A percentile compares a stretch with the other conserved stretches of the same genome.
Conservation (phyloP, 1,140 invertebrate genomes). For the Chionoecetes opilio region DNA sequence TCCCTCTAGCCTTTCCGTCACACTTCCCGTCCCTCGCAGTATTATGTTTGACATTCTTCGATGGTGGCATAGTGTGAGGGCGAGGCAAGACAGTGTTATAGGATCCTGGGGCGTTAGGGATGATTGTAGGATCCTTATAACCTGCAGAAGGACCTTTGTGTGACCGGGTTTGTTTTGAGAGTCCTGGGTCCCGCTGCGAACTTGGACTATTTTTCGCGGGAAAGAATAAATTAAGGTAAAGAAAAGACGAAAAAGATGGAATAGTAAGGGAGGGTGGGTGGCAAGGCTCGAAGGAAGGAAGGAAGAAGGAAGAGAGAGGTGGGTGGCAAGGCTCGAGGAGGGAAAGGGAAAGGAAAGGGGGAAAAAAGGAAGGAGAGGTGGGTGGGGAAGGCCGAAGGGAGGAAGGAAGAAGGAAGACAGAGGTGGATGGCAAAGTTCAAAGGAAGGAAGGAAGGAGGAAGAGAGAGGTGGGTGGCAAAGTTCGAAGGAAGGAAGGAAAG, state of each 20-base stretch:
- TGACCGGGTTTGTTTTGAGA: not conserved
- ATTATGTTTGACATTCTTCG: conserved; percentile 17
- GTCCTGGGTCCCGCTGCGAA: not conserved
- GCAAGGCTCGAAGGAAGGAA: not conserved
- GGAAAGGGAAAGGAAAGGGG: not conserved
- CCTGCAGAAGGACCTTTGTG: not conserved
- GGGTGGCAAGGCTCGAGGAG: not conserved
- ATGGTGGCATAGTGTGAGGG: not conserved
- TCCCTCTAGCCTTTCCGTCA: not conserved
- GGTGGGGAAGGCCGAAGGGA: not conserved
- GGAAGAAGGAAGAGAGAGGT: not conserved
- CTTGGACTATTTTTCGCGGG: conserved; percentile 6
- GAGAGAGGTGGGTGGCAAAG: not conserved
- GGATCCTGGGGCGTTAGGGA: not conserved
- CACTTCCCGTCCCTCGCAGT: not conserved
- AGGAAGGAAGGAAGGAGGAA: not conserved
- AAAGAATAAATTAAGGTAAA: conserved; percentile 31
- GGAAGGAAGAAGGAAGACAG: not conserved
- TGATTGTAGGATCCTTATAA: not conserved
- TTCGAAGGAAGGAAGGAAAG: too few species aligned
- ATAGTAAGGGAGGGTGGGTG: not conserved
- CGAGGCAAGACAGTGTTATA: not conserved
- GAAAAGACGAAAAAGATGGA: conserved; percentile 20
- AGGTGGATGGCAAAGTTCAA: not conserved
- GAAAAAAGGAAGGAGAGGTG: not conserved